Percentiles rank a stretch among this genome's conserved stretches.
Evolutionary conservation across 2,797 vertebrate genomes (phyloP).

Genomic region (Falco peregrinus): DNA sequence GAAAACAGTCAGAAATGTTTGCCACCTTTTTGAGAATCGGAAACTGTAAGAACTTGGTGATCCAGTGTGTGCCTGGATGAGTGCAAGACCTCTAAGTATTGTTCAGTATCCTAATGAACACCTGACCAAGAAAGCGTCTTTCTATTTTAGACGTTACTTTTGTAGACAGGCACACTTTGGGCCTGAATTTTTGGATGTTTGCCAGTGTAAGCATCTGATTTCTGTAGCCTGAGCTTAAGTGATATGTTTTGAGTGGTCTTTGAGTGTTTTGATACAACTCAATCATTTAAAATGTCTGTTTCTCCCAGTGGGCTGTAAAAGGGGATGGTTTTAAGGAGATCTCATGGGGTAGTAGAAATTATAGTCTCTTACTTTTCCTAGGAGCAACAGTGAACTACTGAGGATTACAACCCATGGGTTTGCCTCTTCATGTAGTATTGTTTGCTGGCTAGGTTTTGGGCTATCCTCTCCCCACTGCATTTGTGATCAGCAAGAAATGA

Average conservation of each 20-base stretch:
- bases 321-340: neutral
- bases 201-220: neutral
- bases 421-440: neutral
- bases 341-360: neutral
- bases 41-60: neutral
- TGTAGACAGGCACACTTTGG: neutral
- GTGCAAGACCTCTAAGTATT: neutral
- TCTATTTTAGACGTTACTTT: neutral
- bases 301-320: neutral
- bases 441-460: neutral
- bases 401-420: neutral
- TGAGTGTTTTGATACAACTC: neutral
- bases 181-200: neutral
- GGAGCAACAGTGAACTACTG: neutral
- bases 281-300: neutral
- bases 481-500: neutral
- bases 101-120: neutral
- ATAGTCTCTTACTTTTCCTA: neutral
- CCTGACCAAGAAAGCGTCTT: neutral
- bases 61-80: neutral
- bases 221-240: neutral
- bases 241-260: neutral
- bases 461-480: rapidly evolving
- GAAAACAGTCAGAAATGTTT: neutral
- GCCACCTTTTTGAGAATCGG: neutral